Percentiles rank a stretch among this genome's conserved stretches.
phyloP scores from a whole-genome alignment of 2,888 invertebrate species.

The Mycalesis mineus region DNA sequence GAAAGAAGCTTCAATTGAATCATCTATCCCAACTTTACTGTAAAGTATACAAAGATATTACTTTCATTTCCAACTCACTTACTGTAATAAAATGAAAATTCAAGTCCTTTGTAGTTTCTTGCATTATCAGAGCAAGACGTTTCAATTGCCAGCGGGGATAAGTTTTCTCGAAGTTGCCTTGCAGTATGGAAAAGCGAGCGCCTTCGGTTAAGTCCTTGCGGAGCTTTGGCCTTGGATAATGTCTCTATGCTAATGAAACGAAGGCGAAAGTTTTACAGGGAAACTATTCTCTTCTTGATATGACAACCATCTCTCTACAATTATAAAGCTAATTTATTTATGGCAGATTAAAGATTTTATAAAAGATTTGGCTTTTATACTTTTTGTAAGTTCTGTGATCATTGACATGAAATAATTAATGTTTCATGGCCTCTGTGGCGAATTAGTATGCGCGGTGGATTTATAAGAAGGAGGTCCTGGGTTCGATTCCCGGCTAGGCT shows the following conservation, averaged over 20 bases:
- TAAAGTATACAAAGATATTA: not conserved
- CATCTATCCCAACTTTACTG: not conserved
- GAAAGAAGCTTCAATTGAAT: no score
- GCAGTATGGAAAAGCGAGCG: slow-evolving; percentile 5
- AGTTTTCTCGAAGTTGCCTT: not conserved
- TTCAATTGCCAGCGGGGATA: slow-evolving; percentile 9
- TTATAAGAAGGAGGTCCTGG: no score
- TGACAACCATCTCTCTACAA: no score
- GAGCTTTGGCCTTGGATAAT: slow-evolving; percentile 6
- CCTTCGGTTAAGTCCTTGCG: slow-evolving; percentile 13
- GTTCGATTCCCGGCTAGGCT: no score
- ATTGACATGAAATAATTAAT: no score
- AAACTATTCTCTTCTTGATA: not conserved
- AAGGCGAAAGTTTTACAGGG: not conserved
- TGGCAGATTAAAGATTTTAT: no score
- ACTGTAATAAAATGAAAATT: slow-evolving; percentile 3
- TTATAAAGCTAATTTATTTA: no score
- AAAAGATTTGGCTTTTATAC: no score
- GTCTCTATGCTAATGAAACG: slow-evolving; percentile 3
- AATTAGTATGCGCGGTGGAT: no score
- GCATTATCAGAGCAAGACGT: not conserved
- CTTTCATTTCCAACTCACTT: not conserved
- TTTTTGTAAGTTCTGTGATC: no score
- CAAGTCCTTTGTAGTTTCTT: not conserved
- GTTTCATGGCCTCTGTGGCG: no score